Evolutionary conservation across 2,888 invertebrate species (phyloP).

Genomic region (Incurvaria masculella): DNA sequence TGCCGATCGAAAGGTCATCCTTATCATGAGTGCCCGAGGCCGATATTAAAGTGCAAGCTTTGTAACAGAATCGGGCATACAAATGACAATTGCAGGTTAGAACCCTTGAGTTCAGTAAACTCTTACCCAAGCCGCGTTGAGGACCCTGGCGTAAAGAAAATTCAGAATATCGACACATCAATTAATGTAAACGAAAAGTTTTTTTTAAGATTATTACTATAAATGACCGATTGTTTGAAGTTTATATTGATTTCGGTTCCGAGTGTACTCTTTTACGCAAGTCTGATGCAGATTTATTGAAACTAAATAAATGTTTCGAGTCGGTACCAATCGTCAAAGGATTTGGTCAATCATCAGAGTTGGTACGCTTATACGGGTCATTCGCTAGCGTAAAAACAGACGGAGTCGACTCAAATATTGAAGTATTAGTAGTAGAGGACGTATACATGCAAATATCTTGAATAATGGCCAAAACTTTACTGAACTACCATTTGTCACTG

Average conservation of each 20-base stretch:
- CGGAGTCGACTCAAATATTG: background rate
- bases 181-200: slow-evolving; percentile 10
- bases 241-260: slow-evolving; percentile 14
- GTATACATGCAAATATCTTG: background rate
- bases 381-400: slow-evolving; percentile 6
- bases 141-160: slow-evolving; percentile 2
- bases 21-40: slow-evolving; percentile 7
- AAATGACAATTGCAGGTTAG: slow-evolving; percentile 3
- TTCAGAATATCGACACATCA: slow-evolving; percentile 1
- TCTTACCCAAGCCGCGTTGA: slow-evolving; percentile 4
- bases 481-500: slow-evolving; percentile 2
- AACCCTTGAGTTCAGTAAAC: slow-evolving; percentile 1
- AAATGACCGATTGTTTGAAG: slow-evolving; percentile 4
- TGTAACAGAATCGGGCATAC: slow-evolving; percentile 10
- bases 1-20: slow-evolving; percentile 8
- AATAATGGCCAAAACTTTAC: slow-evolving; percentile 5
- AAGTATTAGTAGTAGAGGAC: slow-evolving; percentile 4
- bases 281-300: slow-evolving; percentile 7
- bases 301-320: slow-evolving; percentile 3
- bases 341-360: slow-evolving; percentile 13
- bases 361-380: slow-evolving; percentile 10
- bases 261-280: slow-evolving; percentile 11
- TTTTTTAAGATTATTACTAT: slow-evolving; percentile 8
- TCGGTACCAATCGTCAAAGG: slow-evolving; percentile 12
- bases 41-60: slow-evolving; percentile 4